Base-by-base conservation (phyloP, 1,140 invertebrate species). In the Danaus melanippus region DNA sequence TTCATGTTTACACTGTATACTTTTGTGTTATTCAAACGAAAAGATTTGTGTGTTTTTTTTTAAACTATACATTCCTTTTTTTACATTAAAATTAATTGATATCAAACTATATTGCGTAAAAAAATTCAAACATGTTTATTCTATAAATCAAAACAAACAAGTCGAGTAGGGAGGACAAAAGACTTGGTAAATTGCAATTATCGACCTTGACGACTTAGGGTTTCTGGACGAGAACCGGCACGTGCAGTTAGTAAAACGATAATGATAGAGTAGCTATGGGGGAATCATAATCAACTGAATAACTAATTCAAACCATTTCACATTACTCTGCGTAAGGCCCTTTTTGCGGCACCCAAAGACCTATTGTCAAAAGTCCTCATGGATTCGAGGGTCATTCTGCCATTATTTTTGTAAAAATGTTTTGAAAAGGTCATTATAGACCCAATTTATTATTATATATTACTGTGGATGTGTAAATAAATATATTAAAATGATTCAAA, bases 271-370 rank as follows among this genome's bases (percentile, higher is more conserved):
- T 82, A 75, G 73, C 80, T 78, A 60, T 60, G 77, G 81, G 81
- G 79, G 81, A 76, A 61, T 68, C 62, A 70, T 80, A 82, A 82
- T 84, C 75, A 78, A 83, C 79, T 82, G 78, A 79, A 86, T 86
- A 80, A 82, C 81, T 83, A 86, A 84, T 86, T 84, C 79, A 77
- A 83, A 69, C 78, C 74, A 76, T 72, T 77, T 71, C 74, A 71
- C 71, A 78, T 78, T 76, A 74, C 58, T 70, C 57, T 56, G 43
- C 50, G 63, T 72, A 74, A 68, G 66, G 78, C 68, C 69, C 77
- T 86, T 80, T 76, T 79, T 73, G 72, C 70, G 66, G 60, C 66
- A 66, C 77, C 78, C 75, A 65, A 61, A 61, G 53, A 62, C 60
- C 68, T 77, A 64, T 69, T 66, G 59, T 50, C 12, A 39, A 55